Conservation (phyloP, 1,140 invertebrate genomes). For the Triops cancriformis region DNA sequence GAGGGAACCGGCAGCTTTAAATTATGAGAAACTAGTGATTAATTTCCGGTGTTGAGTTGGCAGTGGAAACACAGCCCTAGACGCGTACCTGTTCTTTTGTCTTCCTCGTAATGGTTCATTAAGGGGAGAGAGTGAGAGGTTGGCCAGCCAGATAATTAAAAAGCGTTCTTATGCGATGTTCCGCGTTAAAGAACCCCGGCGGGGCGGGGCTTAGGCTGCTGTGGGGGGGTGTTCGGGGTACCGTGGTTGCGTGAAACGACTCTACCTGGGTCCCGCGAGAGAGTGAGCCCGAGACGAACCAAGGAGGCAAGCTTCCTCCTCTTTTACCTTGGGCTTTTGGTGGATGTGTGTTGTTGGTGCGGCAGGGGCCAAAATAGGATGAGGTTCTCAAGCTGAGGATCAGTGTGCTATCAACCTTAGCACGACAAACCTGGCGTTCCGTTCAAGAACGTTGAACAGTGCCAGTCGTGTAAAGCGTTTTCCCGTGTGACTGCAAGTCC, state of each 20-base stretch:
- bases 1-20: too few relatives aligned
- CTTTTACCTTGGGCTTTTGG: background rate
- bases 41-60: too few relatives aligned
- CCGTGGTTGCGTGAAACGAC: background rate
- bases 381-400: background rate
- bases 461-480: background rate
- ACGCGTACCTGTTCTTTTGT: background rate
- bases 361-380: background rate
- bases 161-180: background rate
- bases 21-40: too few relatives aligned
- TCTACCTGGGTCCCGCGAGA: background rate
- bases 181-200: background rate
- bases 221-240: background rate
- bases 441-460: background rate
- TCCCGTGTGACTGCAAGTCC: background rate
- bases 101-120: background rate
- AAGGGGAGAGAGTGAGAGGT: slow-evolving; percentile 2
- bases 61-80: background rate
- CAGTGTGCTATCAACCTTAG: slow-evolving; percentile 5
- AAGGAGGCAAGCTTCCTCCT: slow-evolving; percentile 8
- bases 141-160: background rate
- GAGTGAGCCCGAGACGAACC: background rate
- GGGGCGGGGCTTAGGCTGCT: background rate
- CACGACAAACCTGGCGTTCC: background rate
- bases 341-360: background rate